A percentile compares a stretch with the other conserved stretches of the same genome.
Evolutionary conservation across 2,888 invertebrate genomes (phyloP).

Genomic region (Monochamus alternatus): DNA sequence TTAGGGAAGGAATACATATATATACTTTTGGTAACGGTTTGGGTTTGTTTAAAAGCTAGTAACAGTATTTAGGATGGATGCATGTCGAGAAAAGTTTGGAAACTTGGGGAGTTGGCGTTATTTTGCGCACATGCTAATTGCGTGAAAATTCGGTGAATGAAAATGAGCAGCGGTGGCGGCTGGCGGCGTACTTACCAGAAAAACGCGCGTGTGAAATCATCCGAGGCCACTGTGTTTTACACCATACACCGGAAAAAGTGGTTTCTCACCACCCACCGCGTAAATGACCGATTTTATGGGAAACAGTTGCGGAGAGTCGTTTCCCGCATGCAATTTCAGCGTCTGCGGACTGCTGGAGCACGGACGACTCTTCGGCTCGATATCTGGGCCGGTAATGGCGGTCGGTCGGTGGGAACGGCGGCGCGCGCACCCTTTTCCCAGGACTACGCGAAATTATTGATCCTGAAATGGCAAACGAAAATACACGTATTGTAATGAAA

Average conservation of each 20-base stretch:
- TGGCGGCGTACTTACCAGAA: conserved; percentile 61
- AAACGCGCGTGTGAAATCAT: conserved; percentile 68
- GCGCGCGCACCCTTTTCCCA: conserved; percentile 65
- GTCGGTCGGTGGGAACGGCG: conserved; percentile 55
- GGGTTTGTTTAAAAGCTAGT: not conserved
- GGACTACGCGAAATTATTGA: conserved; percentile 67
- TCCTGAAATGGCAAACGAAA: conserved; percentile 61
- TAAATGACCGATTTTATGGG: conserved; percentile 28
- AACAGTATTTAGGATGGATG: not conserved
- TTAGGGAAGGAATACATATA: too few species aligned
- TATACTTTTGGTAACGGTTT: too few species aligned
- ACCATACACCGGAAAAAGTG: conserved; percentile 67
- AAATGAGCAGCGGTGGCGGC: conserved; percentile 9
- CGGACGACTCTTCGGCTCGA: conserved; percentile 62
- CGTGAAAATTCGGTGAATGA: not conserved
- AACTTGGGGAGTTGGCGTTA: not conserved
- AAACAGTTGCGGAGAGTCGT: conserved; percentile 41
- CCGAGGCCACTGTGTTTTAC: conserved; percentile 71
- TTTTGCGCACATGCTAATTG: not conserved
- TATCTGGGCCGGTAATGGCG: conserved; percentile 67
- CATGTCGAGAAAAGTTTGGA: not conserved
- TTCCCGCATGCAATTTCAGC: conserved; percentile 63
- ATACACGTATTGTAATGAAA: conserved; percentile 56
- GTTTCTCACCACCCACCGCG: conserved; percentile 38
- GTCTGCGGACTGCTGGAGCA: conserved; percentile 53